These are phyloP conservation scores for Pteropus alecto DNA, from an alignment of 2,113 vertebrate genomes.

Conservation along the genomic window DNA sequence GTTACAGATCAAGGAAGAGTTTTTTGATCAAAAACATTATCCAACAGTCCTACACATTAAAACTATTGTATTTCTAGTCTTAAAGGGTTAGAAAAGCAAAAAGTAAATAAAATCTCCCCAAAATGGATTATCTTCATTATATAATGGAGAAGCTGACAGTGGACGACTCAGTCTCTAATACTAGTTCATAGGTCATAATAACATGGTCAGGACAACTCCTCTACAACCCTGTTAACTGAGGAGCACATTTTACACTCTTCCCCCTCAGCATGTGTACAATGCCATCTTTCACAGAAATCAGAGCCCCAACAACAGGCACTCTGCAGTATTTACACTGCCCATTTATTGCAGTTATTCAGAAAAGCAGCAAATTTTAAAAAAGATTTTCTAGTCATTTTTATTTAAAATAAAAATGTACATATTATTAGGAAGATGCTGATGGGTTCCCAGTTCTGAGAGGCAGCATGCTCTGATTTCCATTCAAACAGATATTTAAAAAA, in stretches of 20 bases:
- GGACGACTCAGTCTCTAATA: background rate
- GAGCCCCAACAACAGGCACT: background rate
- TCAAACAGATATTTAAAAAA: conserved; percentile 12
- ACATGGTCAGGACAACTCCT: background rate
- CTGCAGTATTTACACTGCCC: background rate
- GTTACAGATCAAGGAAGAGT: background rate
- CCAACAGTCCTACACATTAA: background rate
- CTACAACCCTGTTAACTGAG: rapidly evolving
- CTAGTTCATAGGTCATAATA: background rate
- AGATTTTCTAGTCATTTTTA: conserved; percentile 45
- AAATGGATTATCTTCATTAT: background rate
- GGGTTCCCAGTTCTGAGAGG: conserved; percentile 9
- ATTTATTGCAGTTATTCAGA: background rate
- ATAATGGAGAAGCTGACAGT: background rate
- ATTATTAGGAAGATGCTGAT: conserved; percentile 6
- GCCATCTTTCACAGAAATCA: background rate
- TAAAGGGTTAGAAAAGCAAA: background rate
- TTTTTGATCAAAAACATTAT: background rate
- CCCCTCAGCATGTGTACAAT: background rate
- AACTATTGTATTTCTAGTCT: background rate
- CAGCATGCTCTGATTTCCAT: conserved; percentile 33
- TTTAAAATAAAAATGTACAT: conserved; percentile 32
- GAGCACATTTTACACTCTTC: background rate
- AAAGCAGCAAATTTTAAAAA: conserved; percentile 15
- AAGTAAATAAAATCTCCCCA: background rate